A percentile compares a stretch with the other conserved stretches of the same genome.
Conservation (phyloP, 53 echinoderm and acorn worm species). For the Apostichopus leukothele region DNA sequence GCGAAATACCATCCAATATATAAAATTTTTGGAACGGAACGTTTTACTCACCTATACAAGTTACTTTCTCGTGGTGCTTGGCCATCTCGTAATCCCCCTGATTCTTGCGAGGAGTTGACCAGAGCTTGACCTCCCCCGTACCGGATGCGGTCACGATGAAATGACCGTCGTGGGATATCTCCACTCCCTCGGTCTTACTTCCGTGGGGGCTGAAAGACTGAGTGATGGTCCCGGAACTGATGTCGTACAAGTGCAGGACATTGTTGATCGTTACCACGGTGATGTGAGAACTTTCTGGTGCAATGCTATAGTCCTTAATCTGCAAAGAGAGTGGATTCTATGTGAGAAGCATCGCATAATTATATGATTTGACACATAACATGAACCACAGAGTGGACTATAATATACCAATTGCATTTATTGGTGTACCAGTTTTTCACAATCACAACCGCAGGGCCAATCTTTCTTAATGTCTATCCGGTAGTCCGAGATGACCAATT, state of each 20-base stretch:
- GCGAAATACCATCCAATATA: too few relatives aligned
- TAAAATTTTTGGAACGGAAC: too few relatives aligned
- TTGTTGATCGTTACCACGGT: constrained; percentile 83
- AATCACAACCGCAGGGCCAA: too few relatives aligned
- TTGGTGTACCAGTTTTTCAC: too few relatives aligned
- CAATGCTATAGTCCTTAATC: constrained; percentile 76
- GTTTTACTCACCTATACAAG: constrained; percentile 72
- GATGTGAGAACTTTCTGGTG: constrained; percentile 79
- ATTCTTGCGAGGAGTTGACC: constrained; percentile 77
- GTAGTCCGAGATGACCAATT: too few relatives aligned
- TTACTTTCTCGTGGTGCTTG: constrained; percentile 75
- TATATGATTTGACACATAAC: too few relatives aligned
- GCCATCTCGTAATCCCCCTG: constrained; percentile 54
- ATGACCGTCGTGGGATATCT: constrained; percentile 80
- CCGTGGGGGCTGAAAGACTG: constrained; percentile 87
- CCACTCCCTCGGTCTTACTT: constrained; percentile 59
- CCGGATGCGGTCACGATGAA: constrained; percentile 79
- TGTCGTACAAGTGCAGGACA: constrained; percentile 84
- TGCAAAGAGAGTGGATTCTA: not conserved
- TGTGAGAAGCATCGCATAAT: too few relatives aligned
- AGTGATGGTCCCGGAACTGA: constrained; percentile 76
- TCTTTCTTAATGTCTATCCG: too few relatives aligned
- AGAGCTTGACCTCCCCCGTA: constrained; percentile 78
- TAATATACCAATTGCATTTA: too few relatives aligned
- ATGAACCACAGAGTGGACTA: too few relatives aligned